Percentiles rank a stretch among this genome's conserved stretches.
These are phyloP conservation scores for Aricia agestis DNA, from an alignment of 1,140 invertebrate genomes.

Conservation along the genomic window DNA sequence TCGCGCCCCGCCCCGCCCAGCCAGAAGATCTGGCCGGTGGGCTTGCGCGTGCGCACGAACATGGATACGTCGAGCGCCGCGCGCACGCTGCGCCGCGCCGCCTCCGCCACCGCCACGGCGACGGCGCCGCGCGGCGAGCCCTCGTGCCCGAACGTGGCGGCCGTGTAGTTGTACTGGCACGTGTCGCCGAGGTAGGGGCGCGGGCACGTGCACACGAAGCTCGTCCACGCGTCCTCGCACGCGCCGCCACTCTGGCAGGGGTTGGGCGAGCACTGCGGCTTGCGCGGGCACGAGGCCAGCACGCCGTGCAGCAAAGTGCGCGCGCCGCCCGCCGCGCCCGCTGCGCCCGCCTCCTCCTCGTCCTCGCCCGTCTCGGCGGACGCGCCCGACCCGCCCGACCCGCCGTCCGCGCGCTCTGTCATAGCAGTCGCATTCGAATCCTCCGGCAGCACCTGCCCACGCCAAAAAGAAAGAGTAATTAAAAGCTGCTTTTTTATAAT, in stretches of 20 bases:
- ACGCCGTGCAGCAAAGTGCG: constrained; percentile 52
- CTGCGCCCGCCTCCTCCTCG: constrained; percentile 24
- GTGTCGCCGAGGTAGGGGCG: constrained; percentile 90
- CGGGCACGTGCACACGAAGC: constrained; percentile 90
- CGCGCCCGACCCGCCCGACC: neutral
- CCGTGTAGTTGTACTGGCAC: constrained; percentile 92
- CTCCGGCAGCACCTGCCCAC: constrained; percentile 44
- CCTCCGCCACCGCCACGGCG: constrained; percentile 81
- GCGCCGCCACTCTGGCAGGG: constrained; percentile 90
- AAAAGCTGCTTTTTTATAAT: too few relatives aligned
- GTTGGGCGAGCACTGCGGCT: constrained; percentile 89
- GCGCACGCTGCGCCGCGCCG: constrained; percentile 82
- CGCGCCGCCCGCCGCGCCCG: constrained; percentile 28
- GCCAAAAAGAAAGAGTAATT: too few relatives aligned
- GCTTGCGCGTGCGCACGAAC: constrained; percentile 91
- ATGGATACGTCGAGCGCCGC: constrained; percentile 93
- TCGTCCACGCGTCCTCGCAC: constrained; percentile 93
- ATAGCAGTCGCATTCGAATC: constrained; percentile 38
- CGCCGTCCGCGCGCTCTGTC: constrained; percentile 28
- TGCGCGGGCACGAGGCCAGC: constrained; percentile 84
- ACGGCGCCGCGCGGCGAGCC: constrained; percentile 85
- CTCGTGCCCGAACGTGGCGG: constrained; percentile 94
- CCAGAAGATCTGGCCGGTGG: constrained; percentile 91
- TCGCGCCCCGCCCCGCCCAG: constrained; percentile 77
- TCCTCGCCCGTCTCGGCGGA: constrained; percentile 20